Conservation (phyloP, 1,140 invertebrate genomes). For the Micrasema minimum region DNA sequence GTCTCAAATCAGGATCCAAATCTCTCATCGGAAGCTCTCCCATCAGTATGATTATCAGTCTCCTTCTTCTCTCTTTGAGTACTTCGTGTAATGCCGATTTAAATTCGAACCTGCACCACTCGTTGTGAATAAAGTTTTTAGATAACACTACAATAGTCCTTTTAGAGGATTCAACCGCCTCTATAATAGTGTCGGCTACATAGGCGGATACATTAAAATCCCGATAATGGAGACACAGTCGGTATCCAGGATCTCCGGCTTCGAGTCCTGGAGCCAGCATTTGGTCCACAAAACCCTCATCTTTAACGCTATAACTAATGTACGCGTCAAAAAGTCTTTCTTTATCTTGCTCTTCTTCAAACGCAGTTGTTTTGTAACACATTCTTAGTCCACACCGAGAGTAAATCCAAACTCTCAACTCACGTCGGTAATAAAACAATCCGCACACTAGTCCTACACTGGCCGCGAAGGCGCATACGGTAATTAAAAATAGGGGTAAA, state of each 20-base stretch:
- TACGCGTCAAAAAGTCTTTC: slow-evolving; percentile 91
- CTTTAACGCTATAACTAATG: slow-evolving; percentile 90
- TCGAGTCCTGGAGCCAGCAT: slow-evolving; percentile 86
- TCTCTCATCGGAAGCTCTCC: slow-evolving; percentile 86
- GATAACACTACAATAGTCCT: slow-evolving; percentile 91
- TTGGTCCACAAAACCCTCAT: slow-evolving; percentile 88
- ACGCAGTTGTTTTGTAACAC: slow-evolving; percentile 82
- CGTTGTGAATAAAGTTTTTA: slow-evolving; percentile 92
- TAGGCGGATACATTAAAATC: slow-evolving; percentile 84
- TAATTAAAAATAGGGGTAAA: slow-evolving; percentile 79
- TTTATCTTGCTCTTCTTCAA: slow-evolving; percentile 80
- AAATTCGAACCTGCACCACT: slow-evolving; percentile 95
- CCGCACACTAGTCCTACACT: slow-evolving; percentile 78
- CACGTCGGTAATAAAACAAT: slow-evolving; percentile 69
- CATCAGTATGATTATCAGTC: slow-evolving; percentile 86
- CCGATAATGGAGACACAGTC: slow-evolving; percentile 86
- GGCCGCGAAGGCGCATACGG: slow-evolving; percentile 77
- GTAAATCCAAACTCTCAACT: slow-evolving; percentile 87
- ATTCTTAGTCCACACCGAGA: slow-evolving; percentile 86
- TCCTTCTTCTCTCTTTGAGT: slow-evolving; percentile 82
- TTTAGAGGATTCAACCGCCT: slow-evolving; percentile 89
- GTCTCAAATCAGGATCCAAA: slow-evolving; percentile 87
- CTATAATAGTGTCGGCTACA: slow-evolving; percentile 88
- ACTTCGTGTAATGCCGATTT: slow-evolving; percentile 92
- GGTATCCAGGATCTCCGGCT: slow-evolving; percentile 77